Conservation (phyloP, 1,140 invertebrate species). For the Atta texana region DNA sequence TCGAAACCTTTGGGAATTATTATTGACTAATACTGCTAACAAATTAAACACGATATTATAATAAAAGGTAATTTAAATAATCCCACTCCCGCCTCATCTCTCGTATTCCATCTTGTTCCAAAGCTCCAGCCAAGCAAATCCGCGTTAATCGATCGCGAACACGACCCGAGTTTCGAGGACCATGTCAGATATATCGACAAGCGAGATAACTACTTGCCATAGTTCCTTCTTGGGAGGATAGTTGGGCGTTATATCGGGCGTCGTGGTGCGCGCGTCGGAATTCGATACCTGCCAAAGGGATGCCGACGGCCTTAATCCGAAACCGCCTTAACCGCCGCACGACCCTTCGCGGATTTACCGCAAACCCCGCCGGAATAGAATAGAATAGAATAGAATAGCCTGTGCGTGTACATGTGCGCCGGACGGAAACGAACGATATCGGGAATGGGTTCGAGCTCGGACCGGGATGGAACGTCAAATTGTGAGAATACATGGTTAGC, state of each 20-base stretch:
- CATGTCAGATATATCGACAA: conserved; percentile 40
- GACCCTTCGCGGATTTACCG: conserved; percentile 51
- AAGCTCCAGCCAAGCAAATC: conserved; percentile 23
- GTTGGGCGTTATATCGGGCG: conserved; percentile 43
- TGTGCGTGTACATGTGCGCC: conserved; percentile 13
- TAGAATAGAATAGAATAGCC: conserved; percentile 16
- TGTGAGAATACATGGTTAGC: conserved; percentile 30
- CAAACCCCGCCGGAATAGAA: conserved; percentile 13
- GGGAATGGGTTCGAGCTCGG: background rate
- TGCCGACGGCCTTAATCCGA: conserved; percentile 60
- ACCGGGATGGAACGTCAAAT: conserved; percentile 10
- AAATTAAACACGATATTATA: conserved; percentile 2
- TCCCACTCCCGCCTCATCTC: background rate
- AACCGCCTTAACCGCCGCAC: conserved; percentile 54
- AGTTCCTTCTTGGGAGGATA: conserved; percentile 53
- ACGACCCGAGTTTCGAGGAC: conserved; percentile 6
- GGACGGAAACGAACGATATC: background rate
- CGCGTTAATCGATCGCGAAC: conserved; percentile 37
- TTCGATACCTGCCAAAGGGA: conserved; percentile 53
- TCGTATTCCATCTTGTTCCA: background rate
- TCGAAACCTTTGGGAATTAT: background rate
- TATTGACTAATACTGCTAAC: conserved; percentile 13
- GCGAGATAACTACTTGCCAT: conserved; percentile 52
- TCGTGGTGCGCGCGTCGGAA: conserved; percentile 32
- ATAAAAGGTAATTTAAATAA: conserved; percentile 39